phyloP scores from a whole-genome alignment of 2,888 invertebrate genomes.

The Melanophora roralis region DNA sequence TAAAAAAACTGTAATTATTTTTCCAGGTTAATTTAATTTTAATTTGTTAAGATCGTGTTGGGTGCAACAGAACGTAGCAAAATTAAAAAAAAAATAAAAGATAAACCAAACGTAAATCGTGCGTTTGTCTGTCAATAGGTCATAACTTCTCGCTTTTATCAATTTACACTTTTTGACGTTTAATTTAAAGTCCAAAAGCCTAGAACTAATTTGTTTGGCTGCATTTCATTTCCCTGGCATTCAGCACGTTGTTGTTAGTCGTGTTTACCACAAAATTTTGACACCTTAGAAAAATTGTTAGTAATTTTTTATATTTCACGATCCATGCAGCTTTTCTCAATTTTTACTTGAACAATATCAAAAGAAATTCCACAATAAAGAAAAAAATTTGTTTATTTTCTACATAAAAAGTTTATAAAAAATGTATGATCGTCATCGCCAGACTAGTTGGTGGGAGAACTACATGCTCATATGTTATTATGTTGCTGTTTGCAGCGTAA shows the following conservation, averaged over 20 bases:
- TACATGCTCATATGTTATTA: neutral
- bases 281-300: conserved; percentile 70
- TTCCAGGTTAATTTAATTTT: conserved; percentile 50
- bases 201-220: neutral
- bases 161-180: conserved; percentile 17
- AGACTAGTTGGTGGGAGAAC: conserved; percentile 49
- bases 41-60: conserved; percentile 34
- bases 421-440: conserved; percentile 30
- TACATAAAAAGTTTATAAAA: conserved; percentile 28
- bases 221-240: neutral
- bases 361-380: neutral
- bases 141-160: conserved; percentile 59
- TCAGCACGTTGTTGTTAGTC: neutral
- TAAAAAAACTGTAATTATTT: conserved; percentile 2
- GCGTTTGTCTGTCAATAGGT: conserved; percentile 71
- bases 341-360: neutral
- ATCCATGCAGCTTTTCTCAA: conserved; percentile 56
- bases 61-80: neutral
- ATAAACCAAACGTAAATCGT: conserved; percentile 65
- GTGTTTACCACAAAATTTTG: conserved; percentile 32
- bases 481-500: neutral
- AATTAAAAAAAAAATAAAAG: neutral
- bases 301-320: conserved; percentile 68
- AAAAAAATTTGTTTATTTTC: conserved; percentile 20
- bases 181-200: conserved; percentile 16